These are phyloP conservation scores for Sminthurinus aureus DNA, from an alignment of 2,888 invertebrate genomes.

Conservation along the genomic window DNA sequence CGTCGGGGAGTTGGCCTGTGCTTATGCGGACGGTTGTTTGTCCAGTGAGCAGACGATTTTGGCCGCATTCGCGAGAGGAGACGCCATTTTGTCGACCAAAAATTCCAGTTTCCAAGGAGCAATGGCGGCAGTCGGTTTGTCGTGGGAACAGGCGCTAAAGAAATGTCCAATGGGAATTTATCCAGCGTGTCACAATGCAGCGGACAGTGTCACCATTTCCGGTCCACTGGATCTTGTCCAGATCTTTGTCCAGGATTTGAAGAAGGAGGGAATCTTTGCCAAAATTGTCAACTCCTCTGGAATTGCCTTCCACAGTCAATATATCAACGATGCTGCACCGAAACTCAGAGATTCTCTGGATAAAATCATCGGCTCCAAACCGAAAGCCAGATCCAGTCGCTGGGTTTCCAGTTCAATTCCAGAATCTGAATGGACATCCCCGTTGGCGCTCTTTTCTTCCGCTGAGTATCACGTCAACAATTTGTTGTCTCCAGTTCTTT, in stretches of 20 bases:
- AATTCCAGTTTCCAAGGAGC: slow-evolving; percentile 75
- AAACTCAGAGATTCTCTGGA: slow-evolving; percentile 78
- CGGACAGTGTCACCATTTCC: slow-evolving; percentile 92
- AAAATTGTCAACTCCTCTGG: slow-evolving; percentile 85
- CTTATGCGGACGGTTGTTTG: slow-evolving; percentile 94
- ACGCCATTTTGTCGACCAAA: slow-evolving; percentile 72
- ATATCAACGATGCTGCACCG: slow-evolving; percentile 84
- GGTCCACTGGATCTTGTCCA: slow-evolving; percentile 78
- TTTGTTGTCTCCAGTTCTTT: slow-evolving; percentile 66
- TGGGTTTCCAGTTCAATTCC: slow-evolving; percentile 69
- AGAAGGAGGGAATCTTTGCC: slow-evolving; percentile 80
- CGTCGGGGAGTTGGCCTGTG: slow-evolving; percentile 91
- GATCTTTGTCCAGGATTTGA: slow-evolving; percentile 73
- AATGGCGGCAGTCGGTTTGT: slow-evolving; percentile 89
- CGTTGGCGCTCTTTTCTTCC: slow-evolving; percentile 66
- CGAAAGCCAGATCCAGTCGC: slow-evolving; percentile 63
- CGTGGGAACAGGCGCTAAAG: slow-evolving; percentile 78
- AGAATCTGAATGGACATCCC: slow-evolving; percentile 65
- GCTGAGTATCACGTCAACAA: slow-evolving; percentile 69
- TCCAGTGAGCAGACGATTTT: slow-evolving; percentile 92
- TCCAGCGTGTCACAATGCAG: slow-evolving; percentile 93
- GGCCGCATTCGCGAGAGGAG: slow-evolving; percentile 76
- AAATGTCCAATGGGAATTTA: slow-evolving; percentile 79
- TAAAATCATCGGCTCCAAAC: slow-evolving; percentile 69
- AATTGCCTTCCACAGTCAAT: slow-evolving; percentile 91